Percentiles rank a stretch among this genome's conserved stretches.
Evolutionary conservation across 2,797 vertebrate species (phyloP).

Genomic region (Argyrosomus regius): DNA sequence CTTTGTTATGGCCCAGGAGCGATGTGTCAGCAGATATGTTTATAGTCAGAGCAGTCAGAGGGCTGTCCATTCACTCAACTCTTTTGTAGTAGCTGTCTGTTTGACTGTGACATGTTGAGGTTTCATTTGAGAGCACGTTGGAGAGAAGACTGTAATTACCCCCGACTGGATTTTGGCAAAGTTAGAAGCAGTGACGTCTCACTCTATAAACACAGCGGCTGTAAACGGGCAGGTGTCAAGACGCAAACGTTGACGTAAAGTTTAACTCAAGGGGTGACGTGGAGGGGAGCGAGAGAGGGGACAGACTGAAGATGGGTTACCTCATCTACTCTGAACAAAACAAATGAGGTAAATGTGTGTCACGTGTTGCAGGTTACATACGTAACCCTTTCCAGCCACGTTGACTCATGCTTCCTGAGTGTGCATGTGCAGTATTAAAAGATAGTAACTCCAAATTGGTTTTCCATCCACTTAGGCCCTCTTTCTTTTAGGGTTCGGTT

Average conservation of each 20-base stretch:
- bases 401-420: constrained; percentile 66
- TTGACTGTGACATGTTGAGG: constrained; percentile 52
- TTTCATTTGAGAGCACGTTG: constrained; percentile 46
- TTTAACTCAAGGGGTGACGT: constrained; percentile 23
- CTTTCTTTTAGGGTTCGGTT: constrained; percentile 1
- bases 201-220: constrained; percentile 55
- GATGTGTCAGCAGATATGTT: constrained; percentile 77
- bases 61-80: constrained; percentile 41
- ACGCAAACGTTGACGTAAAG: constrained; percentile 47
- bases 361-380: constrained; percentile 69
- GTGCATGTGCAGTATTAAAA: constrained; percentile 8
- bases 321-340: constrained; percentile 81
- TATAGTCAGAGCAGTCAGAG: constrained; percentile 52
- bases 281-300: constrained; percentile 39
- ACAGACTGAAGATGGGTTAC: constrained; percentile 68
- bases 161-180: constrained; percentile 47
- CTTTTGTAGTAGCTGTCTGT: constrained; percentile 54
- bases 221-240: constrained; percentile 57
- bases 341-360: constrained; percentile 81
- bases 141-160: constrained; percentile 68
- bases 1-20: constrained; percentile 67
- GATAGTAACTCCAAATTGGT: constrained; percentile 10
- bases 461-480: constrained; percentile 4
- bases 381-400: constrained; percentile 48
- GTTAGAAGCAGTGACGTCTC: constrained; percentile 51